Evolutionary conservation across 2,888 invertebrate genomes (phyloP), one percentile per base, ranked within the genome.

Genomic region (Pseudococcus viburni): DNA sequence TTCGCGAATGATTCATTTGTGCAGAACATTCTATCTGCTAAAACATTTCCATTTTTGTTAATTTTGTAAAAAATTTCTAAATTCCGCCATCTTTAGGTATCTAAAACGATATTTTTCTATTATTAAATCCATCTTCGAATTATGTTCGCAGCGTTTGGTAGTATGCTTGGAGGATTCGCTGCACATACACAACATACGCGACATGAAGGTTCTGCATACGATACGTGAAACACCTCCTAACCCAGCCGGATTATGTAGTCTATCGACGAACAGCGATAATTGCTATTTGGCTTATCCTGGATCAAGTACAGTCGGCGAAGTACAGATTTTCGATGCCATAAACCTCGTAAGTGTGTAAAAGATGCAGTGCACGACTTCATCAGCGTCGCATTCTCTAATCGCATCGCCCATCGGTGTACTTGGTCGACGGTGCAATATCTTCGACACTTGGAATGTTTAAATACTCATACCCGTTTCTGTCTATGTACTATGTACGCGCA

Each of bases 191-290:
- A 99, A 98, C 93, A 98, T 99, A 91, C 95, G 96, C 90, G 98
- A 99, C 92, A 98, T 99, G 98, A 98, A 97, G 93, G 96, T 99
- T 90, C 94, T 99, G 91, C 99, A 99, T 93, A 98, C 98, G 89
- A 99, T 99, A 92, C 94, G 98, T 91, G 99, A 99, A 92, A 99
- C 99, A 89, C 99, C 99, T 89, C 96, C 97, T 89, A 99, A 99
- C 93, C 95, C 96, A 89, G 94, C 94, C 91, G 99, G 99, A 26
- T 93, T 99, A 90, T 97, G 97, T 93, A 97, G 98, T 89, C 94
- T 99, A 87, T 97, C 98, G 89, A 95, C 95, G 88, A 95, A 95
- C 92, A 96, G 95, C 90, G 98, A 98, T 90, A 96, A 96, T 93
- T 98, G 97, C 92, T 97, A 95, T 93, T 94, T 99, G 90, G 99